Percentiles rank a stretch among this genome's conserved stretches.
Conservation (phyloP, 2,797 vertebrate genomes). For the Labeo calbasu region DNA sequence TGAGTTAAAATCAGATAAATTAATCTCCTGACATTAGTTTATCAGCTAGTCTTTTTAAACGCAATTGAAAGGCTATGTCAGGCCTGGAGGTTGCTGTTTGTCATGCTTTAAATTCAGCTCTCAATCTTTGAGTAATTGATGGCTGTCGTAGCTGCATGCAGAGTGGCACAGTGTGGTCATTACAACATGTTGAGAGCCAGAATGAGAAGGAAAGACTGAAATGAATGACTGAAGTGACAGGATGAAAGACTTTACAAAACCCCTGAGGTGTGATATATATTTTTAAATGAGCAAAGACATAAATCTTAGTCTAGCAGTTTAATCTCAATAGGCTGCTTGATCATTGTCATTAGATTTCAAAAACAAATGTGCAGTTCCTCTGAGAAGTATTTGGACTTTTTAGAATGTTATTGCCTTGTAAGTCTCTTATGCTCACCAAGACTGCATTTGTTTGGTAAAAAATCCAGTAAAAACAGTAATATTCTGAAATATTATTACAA, state of each 20-base stretch:
- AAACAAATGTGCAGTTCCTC: not conserved
- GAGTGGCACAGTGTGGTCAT: slow-evolving; percentile 71
- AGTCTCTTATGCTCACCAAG: not conserved
- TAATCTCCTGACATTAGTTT: not conserved
- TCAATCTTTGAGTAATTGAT: slow-evolving; percentile 70
- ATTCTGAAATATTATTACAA: not conserved
- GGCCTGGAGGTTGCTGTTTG: slow-evolving; percentile 29
- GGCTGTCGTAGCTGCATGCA: slow-evolving; percentile 72
- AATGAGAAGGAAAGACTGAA: slow-evolving; percentile 59
- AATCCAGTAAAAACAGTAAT: not conserved
- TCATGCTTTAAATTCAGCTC: slow-evolving; percentile 4
- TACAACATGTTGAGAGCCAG: slow-evolving; percentile 70
- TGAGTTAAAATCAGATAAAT: not conserved
- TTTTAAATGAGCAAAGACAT: not conserved
- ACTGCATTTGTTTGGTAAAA: not conserved
- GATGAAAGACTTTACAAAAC: slow-evolving; percentile 40
- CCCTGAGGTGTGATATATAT: not conserved
- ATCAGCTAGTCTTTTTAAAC: slow-evolving; percentile 2
- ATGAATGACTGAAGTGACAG: slow-evolving; percentile 18
- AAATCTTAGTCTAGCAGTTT: not conserved
- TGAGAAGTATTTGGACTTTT: not conserved
- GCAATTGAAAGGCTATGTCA: slow-evolving; percentile 1
- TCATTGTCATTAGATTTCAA: not conserved
- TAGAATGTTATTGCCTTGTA: not conserved
- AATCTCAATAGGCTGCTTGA: not conserved